Percentiles rank a stretch among this genome's conserved stretches.
Evolutionary conservation across 2,888 invertebrate species (phyloP).

Genomic region (Philopedon plagiatum): DNA sequence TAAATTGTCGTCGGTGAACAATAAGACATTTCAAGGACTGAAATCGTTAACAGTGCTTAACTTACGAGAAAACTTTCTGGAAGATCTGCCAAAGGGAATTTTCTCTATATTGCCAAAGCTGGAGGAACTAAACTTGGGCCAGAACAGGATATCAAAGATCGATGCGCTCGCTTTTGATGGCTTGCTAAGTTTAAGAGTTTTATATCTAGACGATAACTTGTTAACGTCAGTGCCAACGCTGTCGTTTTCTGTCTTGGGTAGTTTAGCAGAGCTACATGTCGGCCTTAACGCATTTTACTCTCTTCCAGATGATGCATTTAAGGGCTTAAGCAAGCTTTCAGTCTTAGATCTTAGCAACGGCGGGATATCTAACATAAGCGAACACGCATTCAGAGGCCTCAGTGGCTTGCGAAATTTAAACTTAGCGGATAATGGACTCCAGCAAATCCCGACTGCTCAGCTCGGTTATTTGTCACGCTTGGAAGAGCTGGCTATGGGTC

Average conservation of each 20-base stretch:
- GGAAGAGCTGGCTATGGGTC: slow-evolving; percentile 86
- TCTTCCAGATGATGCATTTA: slow-evolving; percentile 84
- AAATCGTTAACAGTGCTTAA: slow-evolving; percentile 85
- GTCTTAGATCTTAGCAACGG: slow-evolving; percentile 87
- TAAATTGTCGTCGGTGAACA: slow-evolving; percentile 85
- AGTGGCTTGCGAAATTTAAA: slow-evolving; percentile 83
- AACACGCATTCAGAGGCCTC: slow-evolving; percentile 82
- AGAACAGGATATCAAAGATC: slow-evolving; percentile 86
- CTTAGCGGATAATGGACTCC: slow-evolving; percentile 84
- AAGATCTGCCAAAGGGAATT: slow-evolving; percentile 81
- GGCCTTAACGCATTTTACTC: slow-evolving; percentile 86
- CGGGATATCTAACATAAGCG: slow-evolving; percentile 84
- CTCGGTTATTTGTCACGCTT: slow-evolving; percentile 79
- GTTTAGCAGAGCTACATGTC: slow-evolving; percentile 87
- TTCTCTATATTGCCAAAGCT: slow-evolving; percentile 83
- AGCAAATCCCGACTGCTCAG: slow-evolving; percentile 82
- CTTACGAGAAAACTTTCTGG: slow-evolving; percentile 85
- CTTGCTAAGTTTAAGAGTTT: slow-evolving; percentile 80
- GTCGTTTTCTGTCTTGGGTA: slow-evolving; percentile 80
- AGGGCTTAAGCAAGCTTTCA: slow-evolving; percentile 81
- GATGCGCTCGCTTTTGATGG: slow-evolving; percentile 85
- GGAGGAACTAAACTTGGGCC: slow-evolving; percentile 88
- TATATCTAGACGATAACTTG: slow-evolving; percentile 89
- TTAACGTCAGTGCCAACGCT: slow-evolving; percentile 82
- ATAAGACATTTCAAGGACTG: slow-evolving; percentile 85